Percentiles rank a stretch among this genome's conserved stretches.
Conservation (phyloP, 2,888 invertebrate species). For the Leptopilina syphax region DNA sequence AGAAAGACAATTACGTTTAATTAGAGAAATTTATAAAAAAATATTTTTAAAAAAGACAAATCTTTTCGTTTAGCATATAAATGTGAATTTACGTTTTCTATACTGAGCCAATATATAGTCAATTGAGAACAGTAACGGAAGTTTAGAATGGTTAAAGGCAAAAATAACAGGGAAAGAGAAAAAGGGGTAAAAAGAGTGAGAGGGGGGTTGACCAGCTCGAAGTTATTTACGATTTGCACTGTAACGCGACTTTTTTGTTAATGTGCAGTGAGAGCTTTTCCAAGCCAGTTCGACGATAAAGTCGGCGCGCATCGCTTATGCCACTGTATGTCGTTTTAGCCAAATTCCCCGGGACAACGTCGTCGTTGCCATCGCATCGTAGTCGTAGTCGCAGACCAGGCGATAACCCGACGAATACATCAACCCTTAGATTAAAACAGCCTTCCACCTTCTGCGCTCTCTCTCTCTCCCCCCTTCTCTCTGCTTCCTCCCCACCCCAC, state of each 20-base stretch:
- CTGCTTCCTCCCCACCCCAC: not conserved
- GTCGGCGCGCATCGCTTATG: conserved; percentile 26
- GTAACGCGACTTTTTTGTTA: conserved; percentile 14
- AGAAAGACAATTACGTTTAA: too few relatives aligned
- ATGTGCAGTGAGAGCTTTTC: conserved; percentile 8
- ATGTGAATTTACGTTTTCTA: not conserved
- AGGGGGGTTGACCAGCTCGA: conserved; percentile 23
- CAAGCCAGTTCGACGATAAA: conserved; percentile 37
- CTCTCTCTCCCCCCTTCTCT: conserved; percentile 9
- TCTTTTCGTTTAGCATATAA: too few relatives aligned
- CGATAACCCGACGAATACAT: conserved; percentile 51
- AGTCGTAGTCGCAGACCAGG: not conserved
- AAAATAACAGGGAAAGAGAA: conserved; percentile 10
- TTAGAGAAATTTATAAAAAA: too few relatives aligned
- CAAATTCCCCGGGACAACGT: conserved; percentile 1
- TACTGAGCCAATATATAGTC: not conserved
- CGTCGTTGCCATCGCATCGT: too few relatives aligned
- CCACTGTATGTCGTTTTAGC: conserved; percentile 22
- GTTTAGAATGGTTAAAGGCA: conserved; percentile 10
- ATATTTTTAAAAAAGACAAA: too few relatives aligned
- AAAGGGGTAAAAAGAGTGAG: not conserved
- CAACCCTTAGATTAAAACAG: conserved; percentile 58
- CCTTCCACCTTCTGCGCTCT: conserved; percentile 10
- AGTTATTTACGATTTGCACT: conserved; percentile 31
- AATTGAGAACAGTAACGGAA: conserved; percentile 6